Evolutionary conservation across 2,113 vertebrate genomes (phyloP).

Genomic region (Platanista minor): DNA sequence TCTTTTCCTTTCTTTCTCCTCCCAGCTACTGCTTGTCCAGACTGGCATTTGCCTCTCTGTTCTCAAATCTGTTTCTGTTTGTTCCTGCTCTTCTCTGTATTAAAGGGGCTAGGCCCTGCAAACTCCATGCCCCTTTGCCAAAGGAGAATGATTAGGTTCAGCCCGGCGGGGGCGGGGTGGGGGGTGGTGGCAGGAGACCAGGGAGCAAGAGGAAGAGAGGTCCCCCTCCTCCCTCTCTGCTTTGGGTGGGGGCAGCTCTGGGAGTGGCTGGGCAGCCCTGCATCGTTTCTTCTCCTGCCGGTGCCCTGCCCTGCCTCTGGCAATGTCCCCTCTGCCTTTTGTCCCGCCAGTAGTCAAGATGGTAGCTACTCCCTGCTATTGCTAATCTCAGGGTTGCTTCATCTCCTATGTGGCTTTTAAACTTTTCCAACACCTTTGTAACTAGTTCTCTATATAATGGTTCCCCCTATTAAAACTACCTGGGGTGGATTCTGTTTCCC

Average conservation of each 20-base stretch:
- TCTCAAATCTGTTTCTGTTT: neutral
- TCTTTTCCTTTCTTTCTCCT: neutral
- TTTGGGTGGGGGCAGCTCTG: neutral
- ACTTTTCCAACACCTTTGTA: neutral
- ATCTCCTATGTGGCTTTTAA: neutral
- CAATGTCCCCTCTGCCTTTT: neutral
- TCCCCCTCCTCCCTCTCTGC: no score
- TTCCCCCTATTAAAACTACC: neutral
- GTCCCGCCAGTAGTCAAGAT: neutral
- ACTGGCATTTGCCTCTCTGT: neutral
- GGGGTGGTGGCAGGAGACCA: neutral
- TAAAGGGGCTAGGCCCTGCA: neutral
- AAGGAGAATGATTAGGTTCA: rapidly evolving
- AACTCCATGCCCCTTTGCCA: neutral
- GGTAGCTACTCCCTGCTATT: neutral
- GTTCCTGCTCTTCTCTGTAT: neutral
- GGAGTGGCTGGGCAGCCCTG: neutral
- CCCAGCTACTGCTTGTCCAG: neutral
- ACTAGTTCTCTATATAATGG: neutral
- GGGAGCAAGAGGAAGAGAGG: neutral
- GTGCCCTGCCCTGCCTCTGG: no score
- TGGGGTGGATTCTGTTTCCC: neutral
- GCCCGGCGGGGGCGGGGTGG: no score
- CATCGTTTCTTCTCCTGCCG: rapidly evolving
- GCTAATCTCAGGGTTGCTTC: neutral